phyloP scores from a whole-genome alignment of 2,888 invertebrate species.

The Lithophane leautieri region DNA sequence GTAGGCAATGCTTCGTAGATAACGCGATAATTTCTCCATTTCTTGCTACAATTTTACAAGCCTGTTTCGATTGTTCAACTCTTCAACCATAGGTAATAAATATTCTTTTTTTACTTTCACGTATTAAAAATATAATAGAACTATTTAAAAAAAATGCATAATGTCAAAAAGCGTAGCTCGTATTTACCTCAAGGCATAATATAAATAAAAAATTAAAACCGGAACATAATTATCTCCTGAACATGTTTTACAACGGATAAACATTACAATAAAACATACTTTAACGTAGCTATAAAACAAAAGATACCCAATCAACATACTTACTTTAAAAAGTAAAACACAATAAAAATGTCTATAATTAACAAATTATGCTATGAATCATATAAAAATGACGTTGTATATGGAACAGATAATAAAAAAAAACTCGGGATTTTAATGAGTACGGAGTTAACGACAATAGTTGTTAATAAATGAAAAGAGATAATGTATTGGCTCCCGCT shows the following conservation, averaged over 20 bases:
- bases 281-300: constrained; percentile 44
- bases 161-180: neutral
- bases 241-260: constrained; percentile 32
- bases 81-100: neutral
- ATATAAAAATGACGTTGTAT: constrained; percentile 43
- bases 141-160: neutral
- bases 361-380: constrained; percentile 64
- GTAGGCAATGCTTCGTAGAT: neutral
- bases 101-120: neutral
- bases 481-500: constrained; percentile 36
- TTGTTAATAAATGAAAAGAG: constrained; percentile 43
- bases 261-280: constrained; percentile 25
- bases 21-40: neutral
- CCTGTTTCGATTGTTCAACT: neutral
- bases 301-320: constrained; percentile 51
- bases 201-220: constrained; percentile 33
- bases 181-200: constrained; percentile 37
- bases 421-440: constrained; percentile 56
- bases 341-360: constrained; percentile 59
- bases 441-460: constrained; percentile 49
- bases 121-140: neutral
- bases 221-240: constrained; percentile 3
- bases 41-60: neutral
- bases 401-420: constrained; percentile 47
- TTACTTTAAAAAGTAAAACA: constrained; percentile 47